These are phyloP conservation scores for Tanypteryx hageni DNA, from an alignment of 2,888 invertebrate genomes.

Conservation along the genomic window DNA sequence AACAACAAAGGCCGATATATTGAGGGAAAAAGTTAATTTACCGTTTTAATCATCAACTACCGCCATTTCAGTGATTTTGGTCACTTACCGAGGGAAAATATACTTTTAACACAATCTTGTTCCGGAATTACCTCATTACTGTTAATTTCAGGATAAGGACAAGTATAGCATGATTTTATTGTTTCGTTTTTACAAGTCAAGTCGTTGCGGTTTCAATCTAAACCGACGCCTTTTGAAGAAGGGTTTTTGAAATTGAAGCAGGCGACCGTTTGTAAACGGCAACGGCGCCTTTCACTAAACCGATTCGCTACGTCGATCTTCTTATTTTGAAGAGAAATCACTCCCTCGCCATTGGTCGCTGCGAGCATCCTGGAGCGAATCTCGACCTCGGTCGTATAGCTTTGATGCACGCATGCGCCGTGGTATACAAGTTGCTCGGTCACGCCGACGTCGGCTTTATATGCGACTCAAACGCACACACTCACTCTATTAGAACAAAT, in stretches of 20 bases:
- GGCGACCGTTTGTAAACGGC: background rate
- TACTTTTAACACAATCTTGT: too few relatives aligned
- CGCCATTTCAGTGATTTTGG: too few relatives aligned
- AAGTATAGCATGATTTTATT: too few relatives aligned
- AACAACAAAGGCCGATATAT: too few relatives aligned
- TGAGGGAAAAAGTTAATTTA: too few relatives aligned
- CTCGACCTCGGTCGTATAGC: background rate
- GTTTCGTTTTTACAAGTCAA: too few relatives aligned
- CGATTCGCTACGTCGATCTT: conserved; percentile 4
- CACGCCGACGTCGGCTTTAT: background rate
- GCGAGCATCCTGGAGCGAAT: background rate
- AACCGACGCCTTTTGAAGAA: background rate
- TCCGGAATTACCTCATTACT: too few relatives aligned
- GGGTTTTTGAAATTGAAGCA: background rate
- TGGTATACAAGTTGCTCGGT: background rate
- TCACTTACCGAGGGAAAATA: too few relatives aligned
- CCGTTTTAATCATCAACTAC: too few relatives aligned
- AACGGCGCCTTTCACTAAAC: background rate
- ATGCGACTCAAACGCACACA: background rate
- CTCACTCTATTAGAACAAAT: too few relatives aligned
- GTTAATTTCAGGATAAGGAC: too few relatives aligned
- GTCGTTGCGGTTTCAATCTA: too few relatives aligned
- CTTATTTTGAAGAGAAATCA: background rate
- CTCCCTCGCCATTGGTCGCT: background rate
- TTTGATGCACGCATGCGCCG: background rate